These are phyloP conservation scores for Sinodicranocentrus sp. DNA, from an alignment of 2,888 invertebrate genomes.

Conservation along the genomic window DNA sequence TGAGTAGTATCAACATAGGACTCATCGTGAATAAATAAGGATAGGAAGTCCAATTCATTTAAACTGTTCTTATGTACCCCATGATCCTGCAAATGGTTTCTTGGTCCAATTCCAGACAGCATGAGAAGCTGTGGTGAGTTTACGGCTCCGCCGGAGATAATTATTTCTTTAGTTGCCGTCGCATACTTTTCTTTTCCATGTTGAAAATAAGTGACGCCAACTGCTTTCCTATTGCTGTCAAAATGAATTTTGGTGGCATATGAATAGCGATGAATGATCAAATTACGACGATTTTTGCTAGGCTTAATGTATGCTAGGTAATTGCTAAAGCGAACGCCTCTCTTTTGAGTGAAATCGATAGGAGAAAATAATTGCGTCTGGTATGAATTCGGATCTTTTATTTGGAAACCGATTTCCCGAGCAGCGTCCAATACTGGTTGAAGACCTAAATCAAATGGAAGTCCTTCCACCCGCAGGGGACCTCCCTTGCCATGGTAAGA, in stretches of 20 bases:
- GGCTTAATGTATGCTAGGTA: slow-evolving; percentile 37
- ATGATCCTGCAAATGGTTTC: background rate
- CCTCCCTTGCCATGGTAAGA: slow-evolving; percentile 38
- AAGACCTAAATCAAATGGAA: slow-evolving; percentile 28
- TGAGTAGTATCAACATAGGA: too few relatives aligned
- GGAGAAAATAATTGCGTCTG: slow-evolving; percentile 20
- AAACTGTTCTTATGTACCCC: background rate
- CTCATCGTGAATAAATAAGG: too few relatives aligned
- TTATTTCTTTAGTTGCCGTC: slow-evolving; percentile 42
- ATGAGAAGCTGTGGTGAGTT: background rate
- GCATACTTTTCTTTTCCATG: slow-evolving; percentile 30
- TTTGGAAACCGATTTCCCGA: slow-evolving; percentile 31
- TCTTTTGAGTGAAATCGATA: slow-evolving; percentile 19
- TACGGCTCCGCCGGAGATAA: slow-evolving; percentile 32
- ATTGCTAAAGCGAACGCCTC: slow-evolving; percentile 26
- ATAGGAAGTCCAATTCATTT: too few relatives aligned
- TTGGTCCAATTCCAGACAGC: slow-evolving; percentile 4
- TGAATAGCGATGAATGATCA: slow-evolving; percentile 18
- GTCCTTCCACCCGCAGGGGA: slow-evolving; percentile 30
- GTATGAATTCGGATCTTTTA: slow-evolving; percentile 32
- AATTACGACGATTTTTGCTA: background rate
- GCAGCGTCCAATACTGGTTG: slow-evolving; percentile 26
- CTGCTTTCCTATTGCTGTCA: slow-evolving; percentile 30
- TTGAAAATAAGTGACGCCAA: slow-evolving; percentile 50
- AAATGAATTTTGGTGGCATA: slow-evolving; percentile 40